Evolutionary conservation across 2,113 vertebrate genomes (phyloP).

Genomic region (Oceanites oceanicus): DNA sequence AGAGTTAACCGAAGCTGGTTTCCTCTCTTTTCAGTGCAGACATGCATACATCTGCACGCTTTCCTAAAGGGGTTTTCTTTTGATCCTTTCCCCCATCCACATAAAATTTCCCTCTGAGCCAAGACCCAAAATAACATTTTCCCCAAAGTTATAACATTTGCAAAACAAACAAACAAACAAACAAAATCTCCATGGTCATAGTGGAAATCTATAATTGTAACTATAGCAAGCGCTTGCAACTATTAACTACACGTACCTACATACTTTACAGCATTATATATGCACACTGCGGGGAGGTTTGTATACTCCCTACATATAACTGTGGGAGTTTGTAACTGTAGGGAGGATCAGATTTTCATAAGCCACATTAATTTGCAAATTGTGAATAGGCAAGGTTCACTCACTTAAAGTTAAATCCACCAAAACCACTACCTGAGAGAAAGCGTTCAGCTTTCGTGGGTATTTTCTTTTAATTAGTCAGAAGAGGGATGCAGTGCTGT

Average conservation of each 20-base stretch:
- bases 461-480: not conserved
- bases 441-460: not conserved
- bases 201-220: not conserved
- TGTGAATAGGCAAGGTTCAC: not conserved
- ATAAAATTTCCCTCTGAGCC: not conserved
- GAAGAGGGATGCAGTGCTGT: not conserved
- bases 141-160: conserved; percentile 21
- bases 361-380: conserved; percentile 39
- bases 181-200: not conserved
- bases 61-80: conserved; percentile 19
- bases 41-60: not conserved
- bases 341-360: conserved; percentile 19
- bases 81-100: not conserved
- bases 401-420: not conserved
- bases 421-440: not conserved
- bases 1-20: not conserved
- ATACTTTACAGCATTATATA: not conserved
- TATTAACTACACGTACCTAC: fast-evolving
- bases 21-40: not conserved
- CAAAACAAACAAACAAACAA: not conserved
- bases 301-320: not conserved
- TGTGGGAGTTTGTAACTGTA: not conserved
- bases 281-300: not conserved
- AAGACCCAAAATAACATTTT: conserved; percentile 31
- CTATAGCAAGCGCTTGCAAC: not conserved